Evolutionary conservation across 2,888 invertebrate genomes (phyloP).

Genomic region (Xanthorhoe spadicearia): DNA sequence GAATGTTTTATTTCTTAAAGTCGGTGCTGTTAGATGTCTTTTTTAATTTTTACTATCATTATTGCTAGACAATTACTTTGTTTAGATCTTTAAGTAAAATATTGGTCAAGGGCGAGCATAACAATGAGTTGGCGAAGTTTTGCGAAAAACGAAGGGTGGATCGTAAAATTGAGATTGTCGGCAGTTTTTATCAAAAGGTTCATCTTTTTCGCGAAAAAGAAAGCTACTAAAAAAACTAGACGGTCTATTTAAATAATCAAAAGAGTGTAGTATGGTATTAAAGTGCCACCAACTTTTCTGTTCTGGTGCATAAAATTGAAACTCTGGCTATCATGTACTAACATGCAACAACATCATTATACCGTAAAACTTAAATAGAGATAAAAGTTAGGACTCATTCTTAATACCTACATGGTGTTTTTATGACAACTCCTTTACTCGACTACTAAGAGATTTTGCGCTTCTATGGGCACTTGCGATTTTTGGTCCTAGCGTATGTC

Average conservation of each 20-base stretch:
- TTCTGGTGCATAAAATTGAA: not conserved
- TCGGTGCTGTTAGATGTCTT: constrained; percentile 48
- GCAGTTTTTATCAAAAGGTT: constrained; percentile 34
- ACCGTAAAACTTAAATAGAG: too few relatives aligned
- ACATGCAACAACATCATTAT: too few relatives aligned
- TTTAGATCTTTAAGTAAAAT: constrained; percentile 49
- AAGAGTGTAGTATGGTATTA: too few relatives aligned
- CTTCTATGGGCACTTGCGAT: too few relatives aligned
- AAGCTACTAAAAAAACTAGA: constrained; percentile 19
- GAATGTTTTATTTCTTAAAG: constrained; percentile 40
- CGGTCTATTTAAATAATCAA: not conserved
- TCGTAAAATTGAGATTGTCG: constrained; percentile 43
- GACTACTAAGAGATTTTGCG: too few relatives aligned
- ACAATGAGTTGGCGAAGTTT: constrained; percentile 54
- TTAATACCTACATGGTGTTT: too few relatives aligned
- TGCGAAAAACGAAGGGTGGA: constrained; percentile 52
- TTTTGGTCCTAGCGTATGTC: too few relatives aligned
- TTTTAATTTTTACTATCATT: constrained; percentile 52
- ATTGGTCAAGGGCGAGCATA: constrained; percentile 54
- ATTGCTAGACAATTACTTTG: constrained; percentile 56
- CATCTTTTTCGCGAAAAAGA: constrained; percentile 28
- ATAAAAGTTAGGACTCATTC: too few relatives aligned
- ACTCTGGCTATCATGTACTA: not conserved
- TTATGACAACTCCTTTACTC: too few relatives aligned
- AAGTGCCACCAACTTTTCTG: not conserved